Base-by-base conservation (phyloP, 2,113 vertebrate species). In the Sigmodon hispidus region DNA sequence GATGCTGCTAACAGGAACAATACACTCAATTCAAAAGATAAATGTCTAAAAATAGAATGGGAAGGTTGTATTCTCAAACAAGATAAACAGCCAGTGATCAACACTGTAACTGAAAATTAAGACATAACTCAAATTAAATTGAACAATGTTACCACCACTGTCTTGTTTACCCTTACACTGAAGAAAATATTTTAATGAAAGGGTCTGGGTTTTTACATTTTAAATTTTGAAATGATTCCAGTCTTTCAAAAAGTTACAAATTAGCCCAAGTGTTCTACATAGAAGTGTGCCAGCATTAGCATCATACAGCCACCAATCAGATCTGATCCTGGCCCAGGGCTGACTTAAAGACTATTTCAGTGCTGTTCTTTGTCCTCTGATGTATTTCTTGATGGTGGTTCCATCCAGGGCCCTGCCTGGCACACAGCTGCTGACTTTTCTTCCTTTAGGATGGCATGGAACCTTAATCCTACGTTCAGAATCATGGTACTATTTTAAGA, bases 1-100 rank as follows among this genome's bases (percentile, higher is more conserved):
- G 16, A 24, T 45, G 26, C 81, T 93, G 40, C 43, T 61, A 87
- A 76, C 12, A 70, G 43, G 69, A 95, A 80, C 95, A 97, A 89
- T 85, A 95, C n/a, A 95, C 24, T 0, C 2, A 50, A 22, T 96
- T 87, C 88, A 87, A 91, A 93, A 94, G 79, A 80, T 31, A 19
- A 43, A 45, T 84, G 43, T 61, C 73, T 90, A 43, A 84, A 13
- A 21, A 89, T 48, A 92, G 12, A 26, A 89, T 31, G 8, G 48
- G 16, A 76, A 92, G 16, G 84, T 4, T 81, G 8, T n/a, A 76
- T 77, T 16, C 19, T 93, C 67, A 93, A 50, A 1, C 76, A 24
- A n/a, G 19, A 26, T 76, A 67, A 83, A 92, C 75, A 70, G 10
- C 75, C 16, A 63, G 5, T 40, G 57, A 17, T 19, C 24, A 45